Conservation (phyloP, 37 sponge, comb jelly and placozoan genomes). For the Crambe crambe region DNA sequence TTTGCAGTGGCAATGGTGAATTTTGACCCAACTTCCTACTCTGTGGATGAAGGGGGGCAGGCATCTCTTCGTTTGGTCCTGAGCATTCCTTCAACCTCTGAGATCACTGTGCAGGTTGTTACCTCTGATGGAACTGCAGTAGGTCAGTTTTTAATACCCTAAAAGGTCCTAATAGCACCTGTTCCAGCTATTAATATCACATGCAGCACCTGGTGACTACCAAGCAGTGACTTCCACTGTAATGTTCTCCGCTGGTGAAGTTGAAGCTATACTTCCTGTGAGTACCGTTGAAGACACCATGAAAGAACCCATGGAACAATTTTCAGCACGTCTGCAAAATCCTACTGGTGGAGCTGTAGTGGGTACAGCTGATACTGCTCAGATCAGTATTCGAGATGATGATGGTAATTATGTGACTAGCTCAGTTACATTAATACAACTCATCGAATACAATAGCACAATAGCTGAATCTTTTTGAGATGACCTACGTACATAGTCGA, state of each 20-base stretch:
- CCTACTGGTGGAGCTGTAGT: not conserved
- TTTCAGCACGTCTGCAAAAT: conserved; percentile 17
- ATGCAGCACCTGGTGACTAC: conserved; percentile 30
- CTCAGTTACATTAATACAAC: not conserved
- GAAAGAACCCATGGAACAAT: conserved; percentile 26
- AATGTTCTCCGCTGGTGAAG: conserved; percentile 19
- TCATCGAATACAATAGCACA: not conserved
- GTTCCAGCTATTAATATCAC: too few relatives aligned
- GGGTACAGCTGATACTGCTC: conserved; percentile 3
- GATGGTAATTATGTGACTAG: conserved; percentile 26
- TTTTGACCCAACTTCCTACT: conserved; percentile 45
- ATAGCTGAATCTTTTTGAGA: too few relatives aligned
- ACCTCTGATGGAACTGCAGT: conserved; percentile 11
- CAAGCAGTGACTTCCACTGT: not conserved
- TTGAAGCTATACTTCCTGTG: not conserved
- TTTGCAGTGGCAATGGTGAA: conserved; percentile 5
- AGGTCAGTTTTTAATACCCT: conserved; percentile 8
- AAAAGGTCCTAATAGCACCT: too few relatives aligned
- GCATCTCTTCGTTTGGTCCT: conserved; percentile 5
- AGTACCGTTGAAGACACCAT: conserved; percentile 31
- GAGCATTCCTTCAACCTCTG: not conserved
- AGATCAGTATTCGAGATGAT: conserved; percentile 25
- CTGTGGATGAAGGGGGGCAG: conserved; percentile 23
- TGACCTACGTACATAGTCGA: too few relatives aligned
- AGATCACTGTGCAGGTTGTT: not conserved